Evolutionary conservation across 2,888 invertebrate species (phyloP).

Genomic region (Pammene fasciana): DNA sequence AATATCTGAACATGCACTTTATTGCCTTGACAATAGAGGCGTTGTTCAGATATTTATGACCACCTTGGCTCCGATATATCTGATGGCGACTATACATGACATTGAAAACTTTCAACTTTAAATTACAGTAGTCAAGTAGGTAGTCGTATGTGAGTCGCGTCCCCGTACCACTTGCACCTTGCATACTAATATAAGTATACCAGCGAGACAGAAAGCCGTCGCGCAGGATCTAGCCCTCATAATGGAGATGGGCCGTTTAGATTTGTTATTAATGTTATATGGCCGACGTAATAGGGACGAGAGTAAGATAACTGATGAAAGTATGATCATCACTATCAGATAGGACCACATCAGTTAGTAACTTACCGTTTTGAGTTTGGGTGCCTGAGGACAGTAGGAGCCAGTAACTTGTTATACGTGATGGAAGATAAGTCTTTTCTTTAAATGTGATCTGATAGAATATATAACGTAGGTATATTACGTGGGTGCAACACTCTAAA

Average conservation of each 20-base stretch:
- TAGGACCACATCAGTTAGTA: not conserved
- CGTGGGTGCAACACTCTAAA: too few species aligned
- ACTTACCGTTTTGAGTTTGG: not conserved
- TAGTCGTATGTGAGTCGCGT: constrained; percentile 19
- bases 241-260: constrained; percentile 16
- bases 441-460: too few species aligned
- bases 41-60: too few species aligned
- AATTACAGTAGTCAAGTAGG: constrained; percentile 22
- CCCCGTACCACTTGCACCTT: constrained; percentile 5
- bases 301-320: constrained; percentile 1
- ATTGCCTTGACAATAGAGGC: too few species aligned
- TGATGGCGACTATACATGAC: too few species aligned
- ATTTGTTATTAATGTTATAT: constrained; percentile 13
- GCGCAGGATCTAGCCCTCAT: constrained; percentile 13
- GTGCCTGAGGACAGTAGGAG: too few species aligned
- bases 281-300: constrained; percentile 3
- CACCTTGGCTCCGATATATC: too few species aligned
- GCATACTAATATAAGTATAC: constrained; percentile 27
- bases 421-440: too few species aligned
- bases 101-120: constrained; percentile 22
- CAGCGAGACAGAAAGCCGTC: constrained; percentile 15
- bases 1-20: too few species aligned
- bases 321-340: not conserved
- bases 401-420: too few species aligned
- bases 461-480: too few species aligned